A percentile compares a stretch with the other conserved stretches of the same genome.
Conservation (phyloP, 2,113 vertebrate species). For the Pseudois nayaur region DNA sequence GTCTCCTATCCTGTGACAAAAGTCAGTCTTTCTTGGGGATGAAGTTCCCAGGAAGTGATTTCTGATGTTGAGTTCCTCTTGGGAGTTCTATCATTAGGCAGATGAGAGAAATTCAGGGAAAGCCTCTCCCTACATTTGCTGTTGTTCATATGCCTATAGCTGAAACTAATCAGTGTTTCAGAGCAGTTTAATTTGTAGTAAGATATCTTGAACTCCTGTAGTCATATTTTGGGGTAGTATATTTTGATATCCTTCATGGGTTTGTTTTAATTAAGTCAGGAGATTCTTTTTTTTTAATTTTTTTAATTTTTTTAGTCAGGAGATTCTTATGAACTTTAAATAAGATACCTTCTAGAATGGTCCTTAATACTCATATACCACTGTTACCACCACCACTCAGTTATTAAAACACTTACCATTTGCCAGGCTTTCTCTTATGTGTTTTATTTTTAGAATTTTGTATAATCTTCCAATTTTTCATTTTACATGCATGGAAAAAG, state of each 20-base stretch:
- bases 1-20: background rate
- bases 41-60: background rate
- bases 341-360: background rate
- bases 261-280: background rate
- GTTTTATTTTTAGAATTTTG: background rate
- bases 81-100: background rate
- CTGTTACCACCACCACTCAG: background rate
- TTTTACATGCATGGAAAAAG: background rate
- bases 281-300: background rate
- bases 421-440: background rate
- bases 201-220: background rate
- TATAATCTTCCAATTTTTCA: background rate
- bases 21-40: background rate
- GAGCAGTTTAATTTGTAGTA: background rate
- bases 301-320: background rate
- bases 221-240: background rate
- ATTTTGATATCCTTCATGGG: background rate
- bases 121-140: background rate
- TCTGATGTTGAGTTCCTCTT: background rate
- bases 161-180: background rate
- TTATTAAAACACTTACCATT: background rate
- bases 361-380: background rate
- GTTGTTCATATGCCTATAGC: background rate
- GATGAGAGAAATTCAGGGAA: background rate
- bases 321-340: background rate